A percentile compares a stretch with the other conserved stretches of the same genome.
Evolutionary conservation across 2,113 vertebrate species (phyloP).

Genomic region (Alethe castanea): DNA sequence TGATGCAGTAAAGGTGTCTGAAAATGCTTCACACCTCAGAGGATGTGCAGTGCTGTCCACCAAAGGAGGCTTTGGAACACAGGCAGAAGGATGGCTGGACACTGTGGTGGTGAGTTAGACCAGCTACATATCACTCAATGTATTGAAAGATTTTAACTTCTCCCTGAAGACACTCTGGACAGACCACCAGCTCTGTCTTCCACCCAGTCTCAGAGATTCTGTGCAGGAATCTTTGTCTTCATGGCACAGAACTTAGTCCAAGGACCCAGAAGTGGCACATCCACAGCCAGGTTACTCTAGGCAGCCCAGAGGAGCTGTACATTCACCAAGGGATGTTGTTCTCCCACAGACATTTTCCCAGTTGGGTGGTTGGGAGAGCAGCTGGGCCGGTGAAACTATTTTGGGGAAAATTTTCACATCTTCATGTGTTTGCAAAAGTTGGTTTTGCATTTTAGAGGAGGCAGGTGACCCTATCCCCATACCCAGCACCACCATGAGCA

Average conservation of each 20-base stretch:
- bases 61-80: background rate
- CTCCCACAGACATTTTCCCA: background rate
- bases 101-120: background rate
- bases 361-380: background rate
- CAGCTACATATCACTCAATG: background rate
- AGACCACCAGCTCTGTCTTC: background rate
- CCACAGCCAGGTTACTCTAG: background rate
- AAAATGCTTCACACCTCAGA: background rate
- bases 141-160: background rate
- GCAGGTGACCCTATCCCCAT: background rate
- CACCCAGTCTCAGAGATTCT: background rate
- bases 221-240: background rate
- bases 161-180: background rate
- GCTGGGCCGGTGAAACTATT: background rate
- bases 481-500: background rate
- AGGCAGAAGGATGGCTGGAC: background rate
- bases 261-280: background rate
- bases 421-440: background rate
- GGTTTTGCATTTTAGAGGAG: background rate
- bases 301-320: background rate
- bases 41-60: background rate
- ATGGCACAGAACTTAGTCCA: background rate
- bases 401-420: background rate
- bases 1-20: background rate
- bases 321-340: background rate